A percentile compares a stretch with the other conserved stretches of the same genome.
Evolutionary conservation across 2,797 vertebrate species (phyloP).

Genomic region (Onychomys leucogaster): DNA sequence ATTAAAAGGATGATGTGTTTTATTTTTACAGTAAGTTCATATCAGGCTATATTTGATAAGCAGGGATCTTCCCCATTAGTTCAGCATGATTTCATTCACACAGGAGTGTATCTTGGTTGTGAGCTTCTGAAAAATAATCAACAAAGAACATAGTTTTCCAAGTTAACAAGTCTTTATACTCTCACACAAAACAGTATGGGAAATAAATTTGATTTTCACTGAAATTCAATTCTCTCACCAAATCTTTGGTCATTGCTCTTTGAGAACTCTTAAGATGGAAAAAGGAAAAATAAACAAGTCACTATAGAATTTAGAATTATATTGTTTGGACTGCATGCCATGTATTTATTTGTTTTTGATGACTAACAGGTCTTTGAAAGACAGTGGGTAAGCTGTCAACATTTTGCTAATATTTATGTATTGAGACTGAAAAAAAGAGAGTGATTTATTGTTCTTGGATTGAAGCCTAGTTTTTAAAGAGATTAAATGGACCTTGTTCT

Average conservation of each 20-base stretch:
- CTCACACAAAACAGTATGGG: background rate
- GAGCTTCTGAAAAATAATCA: background rate
- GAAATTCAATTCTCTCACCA: constrained; percentile 24
- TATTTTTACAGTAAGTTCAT: background rate
- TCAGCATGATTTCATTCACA: constrained; percentile 3
- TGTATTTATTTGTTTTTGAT: constrained; percentile 65
- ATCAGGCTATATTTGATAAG: background rate
- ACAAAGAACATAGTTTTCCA: background rate
- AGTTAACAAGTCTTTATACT: background rate
- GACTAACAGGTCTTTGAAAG: constrained; percentile 50
- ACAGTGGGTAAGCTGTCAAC: constrained; percentile 32
- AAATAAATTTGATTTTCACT: constrained; percentile 1
- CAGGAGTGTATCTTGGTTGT: background rate
- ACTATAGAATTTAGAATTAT: background rate
- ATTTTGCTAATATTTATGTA: background rate
- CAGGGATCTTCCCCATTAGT: background rate
- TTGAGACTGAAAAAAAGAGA: constrained; percentile 64
- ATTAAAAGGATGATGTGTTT: constrained; percentile 36
- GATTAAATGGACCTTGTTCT: constrained; percentile 67
- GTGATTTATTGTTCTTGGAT: constrained; percentile 71
- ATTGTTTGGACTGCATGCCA: background rate
- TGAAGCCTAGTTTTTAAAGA: constrained; percentile 65
- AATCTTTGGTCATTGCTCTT: background rate
- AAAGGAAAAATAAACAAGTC: background rate
- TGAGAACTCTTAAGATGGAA: constrained; percentile 30